Base-by-base conservation (phyloP, 2,113 vertebrate species). In the Tupaia chinensis region DNA sequence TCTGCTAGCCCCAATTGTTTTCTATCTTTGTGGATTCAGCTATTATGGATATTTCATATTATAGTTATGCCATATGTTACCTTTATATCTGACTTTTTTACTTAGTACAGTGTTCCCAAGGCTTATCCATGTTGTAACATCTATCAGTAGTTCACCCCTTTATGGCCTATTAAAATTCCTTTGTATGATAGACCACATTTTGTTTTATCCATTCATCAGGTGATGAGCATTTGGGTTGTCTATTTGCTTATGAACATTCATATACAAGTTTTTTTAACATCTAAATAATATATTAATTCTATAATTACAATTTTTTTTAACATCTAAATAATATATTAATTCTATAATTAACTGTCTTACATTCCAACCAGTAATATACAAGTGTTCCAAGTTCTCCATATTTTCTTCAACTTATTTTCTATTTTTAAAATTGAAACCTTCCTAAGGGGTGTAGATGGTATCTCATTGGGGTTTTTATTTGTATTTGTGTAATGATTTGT, bases 1-100 rank as follows among this genome's bases (percentile, higher is more conserved):
- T 32, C 32, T 32, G 32, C 32, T 32, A 32, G 32, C 32, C 32
- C 32, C 32, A 34, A 86, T 9, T 65, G 22, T 6, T 81, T 87
- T 82, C n/a, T 77, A 11, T 82, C 25, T 94, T 10, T 82, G 11
- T 77, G 23, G 34, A 87, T 63, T 86, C 44, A 79, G 7, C 15
- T 70, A 3, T 87, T 96, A 12, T 87, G 53, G 56, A 72, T 83
- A 83, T 83, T 87, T 94, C 34, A 82, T 77, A 8, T 78, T 83
- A 25, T 65, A 76, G n/a, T 69, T 11, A 66, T 72, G 87, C 7
- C 78, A 27, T 61, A 80, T 74, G 14, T 60, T n/a, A n/a, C 5
- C 56, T 66, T 78, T 60, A 4, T 32, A 3, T 61, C 32, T 85
- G 53, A 20, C 25, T 84, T 32, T 93, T 70, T 80, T 32, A 89